phyloP scores from a whole-genome alignment of 2,888 invertebrate genomes.

The Lasioglossum vierecki region DNA sequence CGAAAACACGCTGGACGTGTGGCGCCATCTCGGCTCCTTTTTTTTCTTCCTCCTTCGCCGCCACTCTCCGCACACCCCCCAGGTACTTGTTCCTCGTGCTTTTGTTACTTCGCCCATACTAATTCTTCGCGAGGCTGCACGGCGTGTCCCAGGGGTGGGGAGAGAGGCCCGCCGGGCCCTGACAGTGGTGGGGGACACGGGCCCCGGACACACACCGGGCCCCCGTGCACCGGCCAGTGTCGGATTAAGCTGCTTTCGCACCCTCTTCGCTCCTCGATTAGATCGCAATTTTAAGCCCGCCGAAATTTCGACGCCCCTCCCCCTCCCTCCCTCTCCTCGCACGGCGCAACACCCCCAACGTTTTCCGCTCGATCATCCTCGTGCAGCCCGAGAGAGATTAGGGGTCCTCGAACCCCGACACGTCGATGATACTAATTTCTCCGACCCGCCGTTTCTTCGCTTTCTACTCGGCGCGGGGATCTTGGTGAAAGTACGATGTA shows the following conservation, averaged over 20 bases:
- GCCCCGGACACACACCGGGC: slow-evolving; percentile 35
- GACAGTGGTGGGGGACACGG: slow-evolving; percentile 37
- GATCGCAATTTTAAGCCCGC: slow-evolving; percentile 47
- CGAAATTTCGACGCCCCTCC: slow-evolving; percentile 43
- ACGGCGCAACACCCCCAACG: neutral
- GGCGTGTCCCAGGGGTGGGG: slow-evolving; percentile 69
- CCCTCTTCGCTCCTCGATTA: slow-evolving; percentile 50
- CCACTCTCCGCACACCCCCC: slow-evolving; percentile 68
- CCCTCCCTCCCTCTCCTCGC: neutral
- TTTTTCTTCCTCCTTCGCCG: slow-evolving; percentile 74
- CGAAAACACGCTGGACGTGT: slow-evolving; percentile 83
- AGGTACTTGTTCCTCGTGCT: slow-evolving; percentile 71
- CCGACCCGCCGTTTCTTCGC: neutral
- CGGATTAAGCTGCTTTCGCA: slow-evolving; percentile 64
- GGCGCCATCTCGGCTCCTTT: slow-evolving; percentile 82
- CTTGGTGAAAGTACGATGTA: neutral
- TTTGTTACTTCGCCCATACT: slow-evolving; percentile 82
- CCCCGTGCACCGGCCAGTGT: slow-evolving; percentile 59
- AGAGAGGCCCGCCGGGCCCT: slow-evolving; percentile 38
- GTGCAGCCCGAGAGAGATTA: neutral
- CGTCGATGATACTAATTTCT: slow-evolving; percentile 14
- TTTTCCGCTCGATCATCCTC: slow-evolving; percentile 18
- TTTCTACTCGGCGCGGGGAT: neutral
- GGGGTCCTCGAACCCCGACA: neutral
- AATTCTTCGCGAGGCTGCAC: slow-evolving; percentile 80